Conservation (phyloP, 2,113 vertebrate species). For the Anhinga rufa region DNA sequence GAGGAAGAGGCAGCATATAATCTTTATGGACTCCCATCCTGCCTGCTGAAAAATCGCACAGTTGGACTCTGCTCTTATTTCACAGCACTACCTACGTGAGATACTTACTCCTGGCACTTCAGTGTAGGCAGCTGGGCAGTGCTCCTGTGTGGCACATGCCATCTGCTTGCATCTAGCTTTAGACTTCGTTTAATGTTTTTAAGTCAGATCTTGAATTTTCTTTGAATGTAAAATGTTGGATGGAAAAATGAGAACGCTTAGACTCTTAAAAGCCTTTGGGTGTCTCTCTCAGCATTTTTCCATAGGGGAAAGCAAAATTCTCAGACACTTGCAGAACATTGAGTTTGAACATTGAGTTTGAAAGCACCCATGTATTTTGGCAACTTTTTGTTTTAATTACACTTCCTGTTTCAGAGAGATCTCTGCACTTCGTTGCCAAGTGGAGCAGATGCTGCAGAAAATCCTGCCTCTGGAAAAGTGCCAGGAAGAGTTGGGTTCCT, state of each 20-base stretch:
- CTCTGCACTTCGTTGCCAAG: constrained; percentile 81
- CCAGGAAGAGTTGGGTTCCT: constrained; percentile 76
- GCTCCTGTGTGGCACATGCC: not conserved
- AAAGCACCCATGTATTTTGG: not conserved
- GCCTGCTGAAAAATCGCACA: not conserved
- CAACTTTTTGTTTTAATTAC: not conserved
- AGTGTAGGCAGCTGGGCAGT: not conserved
- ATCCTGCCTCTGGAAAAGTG: constrained; percentile 83
- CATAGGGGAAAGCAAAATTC: not conserved
- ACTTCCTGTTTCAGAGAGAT: constrained; percentile 76
- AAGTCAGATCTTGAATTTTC: not conserved
- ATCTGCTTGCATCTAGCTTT: not conserved
- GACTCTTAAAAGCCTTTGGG: not conserved
- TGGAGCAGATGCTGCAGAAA: constrained; percentile 86
- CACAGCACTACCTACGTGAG: not conserved
- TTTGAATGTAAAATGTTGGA: not conserved
- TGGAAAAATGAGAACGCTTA: not conserved
- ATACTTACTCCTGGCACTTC: not conserved
- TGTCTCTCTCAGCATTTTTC: not conserved
- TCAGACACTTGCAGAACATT: not conserved
- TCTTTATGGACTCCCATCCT: not conserved
- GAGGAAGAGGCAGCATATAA: not conserved
- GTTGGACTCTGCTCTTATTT: not conserved
- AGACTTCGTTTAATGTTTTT: not conserved
- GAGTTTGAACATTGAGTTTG: not conserved